phyloP scores from a whole-genome alignment of 2,888 invertebrate species.

The Erannis defoliaria region DNA sequence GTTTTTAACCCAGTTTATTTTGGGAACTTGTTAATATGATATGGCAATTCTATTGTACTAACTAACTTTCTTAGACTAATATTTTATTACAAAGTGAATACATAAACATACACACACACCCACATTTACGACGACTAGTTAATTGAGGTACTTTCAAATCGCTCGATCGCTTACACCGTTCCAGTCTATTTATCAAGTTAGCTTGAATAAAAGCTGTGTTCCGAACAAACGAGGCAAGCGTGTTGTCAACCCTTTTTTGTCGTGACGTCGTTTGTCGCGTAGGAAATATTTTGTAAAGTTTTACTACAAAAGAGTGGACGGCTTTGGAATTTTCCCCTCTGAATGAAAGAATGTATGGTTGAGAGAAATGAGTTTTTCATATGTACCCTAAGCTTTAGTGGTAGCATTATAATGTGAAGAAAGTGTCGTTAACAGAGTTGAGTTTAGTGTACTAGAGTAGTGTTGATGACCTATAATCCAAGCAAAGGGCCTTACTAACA shows the following conservation, averaged over 20 bases:
- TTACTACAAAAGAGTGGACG: conserved; percentile 10
- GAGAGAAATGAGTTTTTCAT: conserved; percentile 10
- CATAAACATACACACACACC: too few relatives aligned
- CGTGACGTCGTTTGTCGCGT: conserved; percentile 18
- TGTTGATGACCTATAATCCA: too few relatives aligned
- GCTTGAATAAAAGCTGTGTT: conserved; percentile 41
- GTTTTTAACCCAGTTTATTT: too few relatives aligned
- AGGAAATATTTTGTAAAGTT: conserved; percentile 18
- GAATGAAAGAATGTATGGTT: conserved; percentile 3
- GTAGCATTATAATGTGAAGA: neutral
- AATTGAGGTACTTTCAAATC: neutral
- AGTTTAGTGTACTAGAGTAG: neutral
- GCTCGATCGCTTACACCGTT: neutral
- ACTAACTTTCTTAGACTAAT: too few relatives aligned
- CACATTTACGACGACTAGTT: too few relatives aligned
- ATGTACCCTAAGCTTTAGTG: neutral
- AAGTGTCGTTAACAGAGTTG: neutral
- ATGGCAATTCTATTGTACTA: too few relatives aligned
- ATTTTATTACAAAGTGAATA: too few relatives aligned
- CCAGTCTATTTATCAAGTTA: conserved; percentile 37
- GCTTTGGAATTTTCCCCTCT: conserved; percentile 18
- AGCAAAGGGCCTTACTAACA: too few relatives aligned
- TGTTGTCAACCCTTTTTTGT: conserved; percentile 33
- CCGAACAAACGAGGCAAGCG: conserved; percentile 30
- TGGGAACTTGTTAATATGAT: too few relatives aligned